A percentile compares a stretch with the other conserved stretches of the same genome.
phyloP scores from a whole-genome alignment of 2,888 invertebrate genomes.

The Crocallis elinguaria region DNA sequence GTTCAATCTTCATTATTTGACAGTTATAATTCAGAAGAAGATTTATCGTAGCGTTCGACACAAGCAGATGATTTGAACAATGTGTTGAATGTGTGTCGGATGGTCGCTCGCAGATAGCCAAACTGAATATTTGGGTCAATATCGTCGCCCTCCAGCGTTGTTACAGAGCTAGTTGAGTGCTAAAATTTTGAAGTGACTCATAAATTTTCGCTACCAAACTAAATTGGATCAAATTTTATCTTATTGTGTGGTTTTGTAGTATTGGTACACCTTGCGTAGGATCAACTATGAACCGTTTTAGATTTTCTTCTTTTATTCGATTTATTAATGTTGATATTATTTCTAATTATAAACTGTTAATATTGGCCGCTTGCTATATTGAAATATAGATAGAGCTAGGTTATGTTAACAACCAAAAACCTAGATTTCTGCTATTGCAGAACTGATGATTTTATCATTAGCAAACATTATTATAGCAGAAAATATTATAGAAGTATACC shows the following conservation, averaged over 20 bases:
- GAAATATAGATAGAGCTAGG: too few species aligned
- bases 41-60: conserved; percentile 6
- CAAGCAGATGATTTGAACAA: conserved; percentile 12
- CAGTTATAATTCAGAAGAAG: not conserved
- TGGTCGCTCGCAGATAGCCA: conserved; percentile 49
- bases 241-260: conserved; percentile 15
- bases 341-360: too few species aligned
- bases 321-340: too few species aligned
- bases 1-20: not conserved
- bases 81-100: conserved; percentile 34
- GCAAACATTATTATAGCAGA: too few species aligned
- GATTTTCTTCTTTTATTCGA: too few species aligned
- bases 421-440: too few species aligned
- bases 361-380: too few species aligned
- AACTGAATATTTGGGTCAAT: conserved; percentile 64
- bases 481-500: too few species aligned
- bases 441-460: too few species aligned
- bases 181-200: conserved; percentile 33
- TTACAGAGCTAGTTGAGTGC: conserved; percentile 18
- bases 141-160: conserved; percentile 58
- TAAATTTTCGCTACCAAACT: conserved; percentile 31
- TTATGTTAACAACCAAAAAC: too few species aligned
- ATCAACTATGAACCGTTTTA: conserved; percentile 20
- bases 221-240: conserved; percentile 33
- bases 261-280: conserved; percentile 13